Conservation (phyloP, 2,888 invertebrate genomes). For the Aphodius sticticus region DNA sequence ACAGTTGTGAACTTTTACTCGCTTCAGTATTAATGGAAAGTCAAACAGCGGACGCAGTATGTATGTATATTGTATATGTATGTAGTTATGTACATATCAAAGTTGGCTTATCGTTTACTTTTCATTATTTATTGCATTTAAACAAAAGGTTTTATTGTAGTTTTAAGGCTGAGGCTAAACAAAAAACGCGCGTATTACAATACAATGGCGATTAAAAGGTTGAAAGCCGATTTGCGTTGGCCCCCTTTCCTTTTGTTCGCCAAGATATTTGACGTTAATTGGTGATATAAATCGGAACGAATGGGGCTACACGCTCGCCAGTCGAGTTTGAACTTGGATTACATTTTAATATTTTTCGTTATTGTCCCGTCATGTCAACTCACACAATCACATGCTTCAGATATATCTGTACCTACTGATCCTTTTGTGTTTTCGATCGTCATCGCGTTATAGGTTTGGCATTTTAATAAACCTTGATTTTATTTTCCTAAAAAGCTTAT, state of each 20-base stretch:
- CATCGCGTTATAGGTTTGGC: no score
- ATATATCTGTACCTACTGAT: no score
- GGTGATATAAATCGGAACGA: not conserved
- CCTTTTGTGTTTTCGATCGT: no score
- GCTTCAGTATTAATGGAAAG: no score
- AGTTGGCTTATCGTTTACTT: not conserved
- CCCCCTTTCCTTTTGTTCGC: not conserved
- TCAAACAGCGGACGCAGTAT: no score
- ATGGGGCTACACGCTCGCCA: not conserved
- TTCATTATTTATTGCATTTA: conserved; percentile 4
- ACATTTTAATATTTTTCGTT: not conserved
- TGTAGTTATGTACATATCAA: not conserved
- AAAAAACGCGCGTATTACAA: not conserved
- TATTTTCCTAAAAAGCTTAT: no score
- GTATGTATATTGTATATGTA: no score
- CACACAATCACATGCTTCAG: no score
- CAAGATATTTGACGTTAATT: conserved; percentile 4
- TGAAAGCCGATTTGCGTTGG: not conserved
- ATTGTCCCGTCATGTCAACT: not conserved
- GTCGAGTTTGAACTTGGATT: not conserved
- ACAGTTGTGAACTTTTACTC: no score
- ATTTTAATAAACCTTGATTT: no score
- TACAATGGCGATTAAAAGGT: conserved; percentile 4
- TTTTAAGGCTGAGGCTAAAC: conserved; percentile 4
- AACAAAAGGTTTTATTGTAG: not conserved